phyloP scores from a whole-genome alignment of 2,888 invertebrate species.

The Drosophila ochracea region DNA sequence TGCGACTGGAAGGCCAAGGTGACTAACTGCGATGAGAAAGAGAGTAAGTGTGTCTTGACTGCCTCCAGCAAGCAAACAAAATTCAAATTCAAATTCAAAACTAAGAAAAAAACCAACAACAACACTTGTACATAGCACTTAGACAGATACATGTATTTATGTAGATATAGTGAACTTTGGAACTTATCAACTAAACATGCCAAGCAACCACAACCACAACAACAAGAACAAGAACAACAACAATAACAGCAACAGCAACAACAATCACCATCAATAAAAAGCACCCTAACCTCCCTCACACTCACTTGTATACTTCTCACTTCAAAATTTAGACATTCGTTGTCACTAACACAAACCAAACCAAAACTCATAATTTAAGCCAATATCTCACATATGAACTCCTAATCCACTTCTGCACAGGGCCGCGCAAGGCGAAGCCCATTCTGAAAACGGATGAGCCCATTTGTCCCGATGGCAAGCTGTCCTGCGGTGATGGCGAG shows the following conservation, averaged over 20 bases:
- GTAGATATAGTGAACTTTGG: slow-evolving; percentile 58
- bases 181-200: slow-evolving; percentile 31
- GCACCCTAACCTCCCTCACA: slow-evolving; percentile 41
- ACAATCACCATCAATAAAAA: slow-evolving; percentile 3
- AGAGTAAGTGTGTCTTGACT: slow-evolving; percentile 92
- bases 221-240: slow-evolving; percentile 14
- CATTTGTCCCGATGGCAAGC: slow-evolving; percentile 94
- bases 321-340: slow-evolving; percentile 72
- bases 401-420: slow-evolving; percentile 85
- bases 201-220: slow-evolving; percentile 7
- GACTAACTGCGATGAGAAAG: slow-evolving; percentile 97
- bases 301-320: slow-evolving; percentile 62
- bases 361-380: not conserved
- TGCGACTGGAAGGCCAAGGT: slow-evolving; percentile 99
- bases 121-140: slow-evolving; percentile 58
- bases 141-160: slow-evolving; percentile 40
- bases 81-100: slow-evolving; percentile 45
- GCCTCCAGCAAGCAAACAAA: slow-evolving; percentile 60
- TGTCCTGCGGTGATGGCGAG: slow-evolving; percentile 96
- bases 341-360: slow-evolving; percentile 65
- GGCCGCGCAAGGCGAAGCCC: slow-evolving; percentile 95
- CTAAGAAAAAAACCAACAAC: slow-evolving; percentile 33
- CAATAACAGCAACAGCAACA: slow-evolving; percentile 10
- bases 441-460: slow-evolving; percentile 97
- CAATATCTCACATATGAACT: slow-evolving; percentile 11